These are phyloP conservation scores for Limonius californicus DNA, from an alignment of 1,140 invertebrate genomes.

Conservation along the genomic window DNA sequence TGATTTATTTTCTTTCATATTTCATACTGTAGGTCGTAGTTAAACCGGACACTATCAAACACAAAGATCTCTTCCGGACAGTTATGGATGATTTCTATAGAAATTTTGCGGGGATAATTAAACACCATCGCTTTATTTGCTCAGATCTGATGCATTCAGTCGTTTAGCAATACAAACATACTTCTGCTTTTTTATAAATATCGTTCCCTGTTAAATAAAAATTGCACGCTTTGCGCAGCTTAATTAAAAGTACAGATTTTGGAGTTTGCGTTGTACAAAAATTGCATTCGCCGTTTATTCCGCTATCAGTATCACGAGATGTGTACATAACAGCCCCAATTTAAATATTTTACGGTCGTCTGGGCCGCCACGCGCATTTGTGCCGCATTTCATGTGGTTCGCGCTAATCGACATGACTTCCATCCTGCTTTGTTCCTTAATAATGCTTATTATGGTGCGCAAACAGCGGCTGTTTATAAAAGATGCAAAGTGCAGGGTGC, in stretches of 20 bases:
- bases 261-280: too few relatives aligned
- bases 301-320: conserved; percentile 34
- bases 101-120: background rate
- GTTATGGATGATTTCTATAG: background rate
- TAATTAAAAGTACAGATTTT: too few relatives aligned
- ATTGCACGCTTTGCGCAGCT: too few relatives aligned
- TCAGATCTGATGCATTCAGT: too few relatives aligned
- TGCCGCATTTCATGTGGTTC: conserved; percentile 22
- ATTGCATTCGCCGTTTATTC: conserved; percentile 29
- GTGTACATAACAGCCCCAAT: conserved; percentile 37
- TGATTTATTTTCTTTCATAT: background rate
- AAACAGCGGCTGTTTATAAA: background rate
- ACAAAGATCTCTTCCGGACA: background rate
- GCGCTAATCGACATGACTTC: conserved; percentile 15
- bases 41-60: background rate
- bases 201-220: too few relatives aligned
- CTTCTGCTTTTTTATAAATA: too few relatives aligned
- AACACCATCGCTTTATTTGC: background rate
- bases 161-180: too few relatives aligned
- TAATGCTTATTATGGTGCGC: background rate
- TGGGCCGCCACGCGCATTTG: conserved; percentile 28
- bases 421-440: conserved; percentile 10
- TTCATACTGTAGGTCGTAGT: background rate
- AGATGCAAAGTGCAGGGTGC: background rate
- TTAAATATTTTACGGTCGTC: conserved; percentile 38